phyloP scores from a whole-genome alignment of 2,888 invertebrate species.

The Lottia scabra region DNA sequence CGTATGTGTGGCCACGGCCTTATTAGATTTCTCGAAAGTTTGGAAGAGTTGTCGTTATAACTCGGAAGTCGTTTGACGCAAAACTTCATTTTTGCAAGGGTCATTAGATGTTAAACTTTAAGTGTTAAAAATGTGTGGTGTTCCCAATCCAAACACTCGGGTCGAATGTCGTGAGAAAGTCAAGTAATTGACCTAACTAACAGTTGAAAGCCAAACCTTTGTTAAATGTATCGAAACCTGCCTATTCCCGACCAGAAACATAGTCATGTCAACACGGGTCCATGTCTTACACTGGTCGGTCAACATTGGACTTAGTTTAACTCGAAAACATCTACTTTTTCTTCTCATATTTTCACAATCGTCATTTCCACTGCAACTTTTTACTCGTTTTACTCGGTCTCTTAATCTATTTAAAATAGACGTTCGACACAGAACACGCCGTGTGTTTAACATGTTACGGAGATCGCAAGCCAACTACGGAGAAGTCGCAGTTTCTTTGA shows the following conservation, averaged over 20 bases:
- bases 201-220: too few relatives aligned
- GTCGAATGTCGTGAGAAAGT: too few relatives aligned
- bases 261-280: background rate
- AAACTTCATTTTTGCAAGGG: too few relatives aligned
- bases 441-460: background rate
- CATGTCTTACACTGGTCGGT: too few relatives aligned
- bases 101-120: too few relatives aligned
- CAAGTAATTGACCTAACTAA: too few relatives aligned
- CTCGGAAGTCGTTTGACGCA: too few relatives aligned
- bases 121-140: too few relatives aligned
- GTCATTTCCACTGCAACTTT: background rate
- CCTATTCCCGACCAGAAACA: background rate
- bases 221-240: conserved; percentile 1
- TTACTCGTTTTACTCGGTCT: background rate
- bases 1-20: too few relatives aligned
- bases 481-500: background rate
- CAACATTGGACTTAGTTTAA: background rate
- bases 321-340: background rate
- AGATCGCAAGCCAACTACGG: background rate
- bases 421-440: background rate
- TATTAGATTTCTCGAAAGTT: too few relatives aligned
- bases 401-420: background rate
- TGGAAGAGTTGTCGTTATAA: too few relatives aligned
- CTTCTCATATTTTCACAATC: background rate
- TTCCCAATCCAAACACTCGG: too few relatives aligned